Base-by-base conservation (phyloP, 2,888 invertebrate genomes). In the Hemicrepidius hirtus region DNA sequence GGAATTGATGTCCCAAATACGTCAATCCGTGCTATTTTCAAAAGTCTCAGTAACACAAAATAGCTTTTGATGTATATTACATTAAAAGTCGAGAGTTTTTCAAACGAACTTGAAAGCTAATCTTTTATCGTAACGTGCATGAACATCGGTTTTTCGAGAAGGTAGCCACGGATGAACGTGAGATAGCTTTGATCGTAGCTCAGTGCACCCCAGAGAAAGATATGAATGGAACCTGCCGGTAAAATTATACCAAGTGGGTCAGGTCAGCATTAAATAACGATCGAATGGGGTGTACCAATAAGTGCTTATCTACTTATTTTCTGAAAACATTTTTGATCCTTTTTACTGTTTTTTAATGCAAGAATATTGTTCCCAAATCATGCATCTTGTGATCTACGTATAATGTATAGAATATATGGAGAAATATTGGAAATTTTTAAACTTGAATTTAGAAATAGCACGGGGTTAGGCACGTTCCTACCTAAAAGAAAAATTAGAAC, bases 251-350 rank as follows among this genome's bases (percentile, higher is more conserved):
- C 73, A 65, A 77, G 67, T 71, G 75, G 74, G 75, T 78, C 77
- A 75, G 77, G 75, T 77, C 75, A 69, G 68, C 77, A 75, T 78
- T 77, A 77, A 77, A 78, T 79, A 78, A 78, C 77, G 76, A 77
- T 76, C 76, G 63, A 57, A 70, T 32, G 6, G 46, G 35, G 40
- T 55, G 55, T 28, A 57, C 66, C 41, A 32, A 28, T 20, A 13
- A 21, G 46, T 46, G 46, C 16, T 46, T n/a, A 13, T 46, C 18
- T 46, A 16, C 46, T 46, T 46, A 46, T 16, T 46, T 9, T 10
- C 7, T 46, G 16, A 13, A 46, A 46, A 46, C 46, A 46, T 32
- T 7, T 32, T 32, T 32, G 32, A 32, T 32, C 32, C 4, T 32
- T 32, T 32, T 32, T 32, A 32, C 32, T 32, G 32, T 9, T 5